Evolutionary conservation across 2,888 invertebrate species (phyloP).

Genomic region (Furcula furcula): DNA sequence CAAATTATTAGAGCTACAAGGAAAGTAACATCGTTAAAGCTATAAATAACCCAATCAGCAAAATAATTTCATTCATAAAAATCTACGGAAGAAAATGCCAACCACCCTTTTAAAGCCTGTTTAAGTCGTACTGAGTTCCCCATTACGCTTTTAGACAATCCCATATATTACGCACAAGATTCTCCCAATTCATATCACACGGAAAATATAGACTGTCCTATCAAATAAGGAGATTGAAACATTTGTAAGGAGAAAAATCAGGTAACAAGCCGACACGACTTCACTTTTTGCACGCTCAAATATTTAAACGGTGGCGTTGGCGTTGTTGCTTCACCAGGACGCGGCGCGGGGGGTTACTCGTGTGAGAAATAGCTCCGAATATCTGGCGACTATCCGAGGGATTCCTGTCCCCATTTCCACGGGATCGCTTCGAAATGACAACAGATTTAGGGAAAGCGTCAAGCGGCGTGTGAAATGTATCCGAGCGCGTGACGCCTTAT

Average conservation of each 20-base stretch:
- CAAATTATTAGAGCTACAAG: too few relatives aligned
- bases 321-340: conserved; percentile 26
- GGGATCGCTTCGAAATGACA: conserved; percentile 77
- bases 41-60: too few relatives aligned
- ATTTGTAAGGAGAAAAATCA: conserved; percentile 27
- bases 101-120: too few relatives aligned
- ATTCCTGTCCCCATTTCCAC: conserved; percentile 70
- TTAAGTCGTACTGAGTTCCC: too few relatives aligned
- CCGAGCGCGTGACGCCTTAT: conserved; percentile 69
- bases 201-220: conserved; percentile 5
- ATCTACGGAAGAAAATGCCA: too few relatives aligned
- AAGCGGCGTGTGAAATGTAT: conserved; percentile 80
- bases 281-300: conserved; percentile 68
- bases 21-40: too few relatives aligned
- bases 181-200: conserved; percentile 13
- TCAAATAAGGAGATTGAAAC: conserved; percentile 8
- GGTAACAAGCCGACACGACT: conserved; percentile 59
- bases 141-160: conserved; percentile 1
- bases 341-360: conserved; percentile 40
- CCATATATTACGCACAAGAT: not conserved
- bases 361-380: conserved; percentile 76
- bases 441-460: conserved; percentile 79
- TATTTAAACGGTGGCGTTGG: conserved; percentile 64
- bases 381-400: conserved; percentile 71
- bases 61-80: too few relatives aligned